Evolutionary conservation across 2,113 vertebrate genomes (phyloP), one percentile per base, ranked within the genome.

Genomic region (Collichthys lucidus): DNA sequence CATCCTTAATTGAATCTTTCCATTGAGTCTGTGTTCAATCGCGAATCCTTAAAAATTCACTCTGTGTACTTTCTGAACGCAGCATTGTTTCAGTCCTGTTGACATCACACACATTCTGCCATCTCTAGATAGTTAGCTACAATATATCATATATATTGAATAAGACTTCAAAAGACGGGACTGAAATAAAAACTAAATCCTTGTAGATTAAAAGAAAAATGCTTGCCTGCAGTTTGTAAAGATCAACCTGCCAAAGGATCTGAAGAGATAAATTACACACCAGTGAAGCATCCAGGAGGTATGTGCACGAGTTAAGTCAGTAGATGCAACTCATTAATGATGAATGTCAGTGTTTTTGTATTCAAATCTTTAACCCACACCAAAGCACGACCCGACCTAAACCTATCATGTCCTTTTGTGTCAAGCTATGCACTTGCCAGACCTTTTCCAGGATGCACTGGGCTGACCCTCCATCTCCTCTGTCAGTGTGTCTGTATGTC

Each of bases 401-500:
- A 78, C 53, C 57, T 19, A 46, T 88, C 53, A 52, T 29, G 26
- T 63, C 57, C 42, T 15, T 29, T 78, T 74, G 61, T 78, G 81
- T 89, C 78, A 82, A 79, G 67, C 66, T 57, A 49, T 83, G 77
- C 78, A 74, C 74, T 85, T 67, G 49, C 44, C 44, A 61, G 85
- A 80, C 80, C 40, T 76, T 79, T 78, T 84, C 79, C 75, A 78
- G 75, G 53, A 70, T 74, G 72, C 84, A 83, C 50, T 5, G 7
- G 68, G 64, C 57, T 85, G 77, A 87, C 74, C 77, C 67, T 79
- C 52, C 57, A 53, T 77, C 82, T 79, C 84, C 76, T 78, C 84
- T 75, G 79, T 77, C 89, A 89, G 67, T 88, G 86, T 87, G 75
- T 89, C 85, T 86, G 83, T 88, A 84, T 86, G 85, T 91, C 84